These are phyloP conservation scores for Nomada flava DNA, from an alignment of 2,888 invertebrate genomes.

Conservation along the genomic window DNA sequence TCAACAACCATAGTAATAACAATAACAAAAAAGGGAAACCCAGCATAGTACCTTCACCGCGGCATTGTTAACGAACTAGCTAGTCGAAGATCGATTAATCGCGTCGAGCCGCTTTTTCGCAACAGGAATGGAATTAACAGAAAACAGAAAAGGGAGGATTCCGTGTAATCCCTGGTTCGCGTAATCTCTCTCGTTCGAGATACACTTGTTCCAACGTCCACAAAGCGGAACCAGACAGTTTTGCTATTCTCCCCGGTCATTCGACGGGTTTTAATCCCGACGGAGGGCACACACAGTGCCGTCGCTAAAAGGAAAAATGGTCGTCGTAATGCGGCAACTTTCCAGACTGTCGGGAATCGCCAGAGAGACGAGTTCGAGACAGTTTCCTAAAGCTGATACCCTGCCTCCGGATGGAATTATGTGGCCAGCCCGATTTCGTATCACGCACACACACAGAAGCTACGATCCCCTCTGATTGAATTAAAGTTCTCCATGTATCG, in stretches of 20 bases:
- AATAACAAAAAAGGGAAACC: too few relatives aligned
- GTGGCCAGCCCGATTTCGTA: conserved; percentile 58
- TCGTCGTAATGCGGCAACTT: conserved; percentile 66
- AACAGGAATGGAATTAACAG: neutral
- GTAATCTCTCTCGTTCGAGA: conserved; percentile 6
- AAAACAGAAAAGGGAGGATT: neutral
- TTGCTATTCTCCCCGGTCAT: conserved; percentile 54
- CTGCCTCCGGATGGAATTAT: conserved; percentile 65
- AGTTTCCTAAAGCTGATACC: conserved; percentile 69
- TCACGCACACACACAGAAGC: neutral
- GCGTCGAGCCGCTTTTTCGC: neutral
- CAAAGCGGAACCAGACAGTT: conserved; percentile 44
- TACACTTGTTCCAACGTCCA: conserved; percentile 29
- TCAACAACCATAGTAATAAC: too few relatives aligned
- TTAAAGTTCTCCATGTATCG: conserved; percentile 53
- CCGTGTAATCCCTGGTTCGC: neutral
- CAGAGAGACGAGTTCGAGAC: conserved; percentile 68
- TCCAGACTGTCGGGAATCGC: conserved; percentile 69
- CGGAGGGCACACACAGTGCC: conserved; percentile 22
- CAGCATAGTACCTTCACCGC: too few relatives aligned
- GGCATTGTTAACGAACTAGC: neutral
- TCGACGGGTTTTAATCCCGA: conserved; percentile 53
- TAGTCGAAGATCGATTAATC: neutral
- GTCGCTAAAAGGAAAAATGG: conserved; percentile 66
- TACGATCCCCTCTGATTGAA: conserved; percentile 58